Percentiles rank a stretch among this genome's conserved stretches.
Evolutionary conservation across 2,888 invertebrate genomes (phyloP).

Genomic region (Pomacea canaliculata): DNA sequence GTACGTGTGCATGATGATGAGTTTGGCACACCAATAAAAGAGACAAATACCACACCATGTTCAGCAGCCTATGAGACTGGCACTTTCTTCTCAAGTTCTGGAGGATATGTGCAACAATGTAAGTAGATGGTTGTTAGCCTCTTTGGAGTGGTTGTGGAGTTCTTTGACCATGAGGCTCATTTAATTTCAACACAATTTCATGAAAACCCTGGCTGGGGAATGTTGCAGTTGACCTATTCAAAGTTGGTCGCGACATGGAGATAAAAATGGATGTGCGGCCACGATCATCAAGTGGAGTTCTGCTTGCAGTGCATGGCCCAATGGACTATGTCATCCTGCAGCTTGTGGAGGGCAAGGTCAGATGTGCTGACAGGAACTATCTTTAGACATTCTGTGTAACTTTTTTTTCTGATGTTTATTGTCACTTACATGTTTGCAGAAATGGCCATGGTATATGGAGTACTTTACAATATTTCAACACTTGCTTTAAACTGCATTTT

Average conservation of each 20-base stretch:
- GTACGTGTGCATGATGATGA: slow-evolving; percentile 77
- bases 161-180: too few relatives aligned
- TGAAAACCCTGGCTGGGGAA: background rate
- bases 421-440: background rate
- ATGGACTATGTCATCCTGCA: slow-evolving; percentile 87
- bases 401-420: background rate
- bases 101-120: slow-evolving; percentile 78
- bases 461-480: slow-evolving; percentile 1
- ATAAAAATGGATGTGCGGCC: slow-evolving; percentile 90
- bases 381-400: background rate
- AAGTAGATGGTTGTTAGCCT: slow-evolving; percentile 47
- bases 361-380: slow-evolving; percentile 49
- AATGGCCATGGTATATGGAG: too few relatives aligned
- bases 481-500: background rate
- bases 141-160: too few relatives aligned
- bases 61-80: slow-evolving; percentile 84
- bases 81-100: slow-evolving; percentile 84
- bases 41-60: slow-evolving; percentile 75
- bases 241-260: slow-evolving; percentile 83
- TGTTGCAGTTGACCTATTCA: slow-evolving; percentile 78
- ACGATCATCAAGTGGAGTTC: slow-evolving; percentile 84
- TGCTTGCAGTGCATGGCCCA: slow-evolving; percentile 77
- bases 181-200: background rate
- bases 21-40: slow-evolving; percentile 75
- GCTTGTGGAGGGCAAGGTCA: slow-evolving; percentile 86